Percentiles rank a stretch among this genome's conserved stretches.
Conservation (phyloP, 2,113 vertebrate genomes). For the Delphinus delphis region DNA sequence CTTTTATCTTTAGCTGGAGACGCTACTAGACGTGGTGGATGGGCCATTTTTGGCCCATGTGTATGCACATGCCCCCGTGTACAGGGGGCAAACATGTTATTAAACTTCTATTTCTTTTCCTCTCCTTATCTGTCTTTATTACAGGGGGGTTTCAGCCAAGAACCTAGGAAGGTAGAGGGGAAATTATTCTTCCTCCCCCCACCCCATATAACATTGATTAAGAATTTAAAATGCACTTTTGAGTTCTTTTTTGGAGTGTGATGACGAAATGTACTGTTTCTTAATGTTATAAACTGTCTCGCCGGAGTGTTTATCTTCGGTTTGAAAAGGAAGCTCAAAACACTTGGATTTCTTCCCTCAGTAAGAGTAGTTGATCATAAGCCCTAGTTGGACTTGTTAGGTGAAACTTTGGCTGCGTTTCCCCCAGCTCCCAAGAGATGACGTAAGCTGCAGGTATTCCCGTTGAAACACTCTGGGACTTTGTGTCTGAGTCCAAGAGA, state of each 20-base stretch:
- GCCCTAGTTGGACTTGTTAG: background rate
- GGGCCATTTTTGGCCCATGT: background rate
- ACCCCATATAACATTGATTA: accelerated
- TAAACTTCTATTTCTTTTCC: background rate
- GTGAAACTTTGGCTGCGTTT: accelerated
- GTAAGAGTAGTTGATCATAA: background rate
- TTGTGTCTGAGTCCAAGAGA: background rate
- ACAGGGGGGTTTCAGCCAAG: background rate
- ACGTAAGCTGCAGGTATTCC: background rate
- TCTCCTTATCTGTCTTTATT: background rate
- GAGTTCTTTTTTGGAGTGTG: background rate
- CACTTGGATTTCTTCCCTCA: background rate
- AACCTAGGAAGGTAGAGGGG: background rate
- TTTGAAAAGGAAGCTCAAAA: background rate
- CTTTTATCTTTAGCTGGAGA: background rate
- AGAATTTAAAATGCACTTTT: background rate
- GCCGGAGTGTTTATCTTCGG: background rate
- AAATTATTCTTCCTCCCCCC: background rate
- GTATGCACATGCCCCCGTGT: too few species aligned
- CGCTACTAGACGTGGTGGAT: background rate
- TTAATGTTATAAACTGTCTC: background rate
- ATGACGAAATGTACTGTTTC: background rate
- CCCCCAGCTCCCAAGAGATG: background rate
- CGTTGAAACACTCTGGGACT: background rate
- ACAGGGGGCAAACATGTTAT: background rate